Conservation (phyloP, 2,797 vertebrate genomes). For the Scolopax bukidnonensis region DNA sequence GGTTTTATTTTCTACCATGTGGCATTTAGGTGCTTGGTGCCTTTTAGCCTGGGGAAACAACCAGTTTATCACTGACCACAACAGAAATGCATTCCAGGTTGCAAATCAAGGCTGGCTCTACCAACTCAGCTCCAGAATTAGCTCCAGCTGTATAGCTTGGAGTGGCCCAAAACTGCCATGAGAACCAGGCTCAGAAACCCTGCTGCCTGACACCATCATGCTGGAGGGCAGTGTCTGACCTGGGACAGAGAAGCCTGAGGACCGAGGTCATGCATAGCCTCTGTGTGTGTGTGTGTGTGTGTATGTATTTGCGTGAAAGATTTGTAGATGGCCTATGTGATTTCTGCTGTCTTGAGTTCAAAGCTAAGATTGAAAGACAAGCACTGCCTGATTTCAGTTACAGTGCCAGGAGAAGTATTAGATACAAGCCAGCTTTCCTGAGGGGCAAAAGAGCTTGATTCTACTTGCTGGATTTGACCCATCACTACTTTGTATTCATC, state of each 20-base stretch:
- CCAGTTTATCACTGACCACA: background rate
- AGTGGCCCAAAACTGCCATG: background rate
- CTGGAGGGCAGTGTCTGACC: background rate
- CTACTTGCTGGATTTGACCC: background rate
- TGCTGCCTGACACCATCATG: background rate
- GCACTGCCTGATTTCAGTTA: background rate
- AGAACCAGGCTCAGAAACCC: background rate
- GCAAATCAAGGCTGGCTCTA: background rate
- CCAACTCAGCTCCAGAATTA: background rate
- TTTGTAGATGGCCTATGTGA: background rate
- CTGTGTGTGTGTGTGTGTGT: background rate
- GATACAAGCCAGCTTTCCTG: background rate
- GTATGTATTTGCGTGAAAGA: background rate
- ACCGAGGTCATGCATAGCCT: background rate
- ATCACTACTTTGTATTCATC: background rate
- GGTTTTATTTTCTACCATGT: background rate
- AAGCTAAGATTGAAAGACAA: background rate
- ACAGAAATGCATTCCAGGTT: background rate
- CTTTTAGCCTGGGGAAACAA: background rate
- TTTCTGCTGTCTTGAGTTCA: background rate
- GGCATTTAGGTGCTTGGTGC: background rate
- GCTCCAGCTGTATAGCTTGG: background rate
- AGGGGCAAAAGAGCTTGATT: background rate
- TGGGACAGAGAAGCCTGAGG: background rate
- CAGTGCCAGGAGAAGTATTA: background rate